Evolutionary conservation across 1,140 invertebrate species (phyloP), one percentile per base, ranked within the genome.

Genomic region (Brachystomella parvula): DNA sequence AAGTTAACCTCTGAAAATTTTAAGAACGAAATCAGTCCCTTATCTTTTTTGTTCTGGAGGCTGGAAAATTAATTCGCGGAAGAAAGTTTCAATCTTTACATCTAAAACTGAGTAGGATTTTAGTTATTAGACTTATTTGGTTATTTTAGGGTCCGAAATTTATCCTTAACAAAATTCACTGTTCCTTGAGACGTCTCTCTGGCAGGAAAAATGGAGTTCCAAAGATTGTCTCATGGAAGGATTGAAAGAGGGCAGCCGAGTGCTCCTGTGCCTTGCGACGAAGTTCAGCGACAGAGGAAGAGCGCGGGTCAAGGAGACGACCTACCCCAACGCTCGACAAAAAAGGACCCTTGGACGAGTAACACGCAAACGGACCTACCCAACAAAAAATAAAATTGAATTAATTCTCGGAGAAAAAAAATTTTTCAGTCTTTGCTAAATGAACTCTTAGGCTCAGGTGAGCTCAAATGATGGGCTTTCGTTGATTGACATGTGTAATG

Each of bases 191-290:
- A 9, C 19, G 60, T 19, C 24, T 30, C 26, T 47, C 31, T 19
- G 3, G 39, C 39, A 58, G 61, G 44, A 60, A 59, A 2, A 63
- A 59, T 15, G 65, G 65, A 21, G 66, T 66, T 57, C 59, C 57
- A 39, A 70, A 63, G 1, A 73, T 47, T 21, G 65, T 65, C 53
- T 81, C 79, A 58, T 84, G 87, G 29, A 89, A 78, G 24, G 84
- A 86, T 74, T 89, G 87, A 59, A 90, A 77, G 15, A 91, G 79
- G 0, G 90, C 90, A 0, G 91, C 90, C 1, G 89, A 90, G 77
- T 94, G 91, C 75, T 94, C 92, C 76, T 93, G 89, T 0, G 91
- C 91, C 77, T 94, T 94, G 29, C 91, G 82, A 17, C 91, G 81
- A 9, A 94, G 79, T 74, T 94, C 90, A 0, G 90, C 90, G 21